Evolutionary conservation across 2,797 vertebrate species (phyloP).

Genomic region (Denticeps clupeoides): DNA sequence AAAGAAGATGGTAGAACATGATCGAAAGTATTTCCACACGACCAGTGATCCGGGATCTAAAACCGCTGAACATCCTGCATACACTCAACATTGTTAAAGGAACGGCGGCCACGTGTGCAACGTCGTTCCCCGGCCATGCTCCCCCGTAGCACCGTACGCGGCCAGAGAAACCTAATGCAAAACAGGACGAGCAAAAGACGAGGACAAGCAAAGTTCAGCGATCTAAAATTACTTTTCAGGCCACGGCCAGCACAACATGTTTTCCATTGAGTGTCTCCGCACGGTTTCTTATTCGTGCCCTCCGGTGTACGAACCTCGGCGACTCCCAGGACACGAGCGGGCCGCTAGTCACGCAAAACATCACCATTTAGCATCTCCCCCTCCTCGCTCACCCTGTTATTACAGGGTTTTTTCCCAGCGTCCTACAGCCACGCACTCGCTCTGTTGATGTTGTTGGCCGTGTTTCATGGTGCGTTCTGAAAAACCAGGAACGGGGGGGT

Average conservation of each 20-base stretch:
- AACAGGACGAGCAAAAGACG: slow-evolving; percentile 54
- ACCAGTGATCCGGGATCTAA: not conserved
- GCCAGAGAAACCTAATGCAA: slow-evolving; percentile 48
- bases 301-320: slow-evolving; percentile 54
- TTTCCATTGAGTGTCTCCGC: slow-evolving; percentile 52
- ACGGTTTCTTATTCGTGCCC: slow-evolving; percentile 49
- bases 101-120: no score
- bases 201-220: slow-evolving; percentile 53
- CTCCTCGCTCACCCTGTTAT: slow-evolving; percentile 63
- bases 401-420: slow-evolving; percentile 52
- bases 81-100: no score
- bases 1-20: not conserved
- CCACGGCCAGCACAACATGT: slow-evolving; percentile 45
- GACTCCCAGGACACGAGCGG: slow-evolving; percentile 54
- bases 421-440: slow-evolving; percentile 59
- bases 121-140: no score
- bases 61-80: no score
- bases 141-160: no score
- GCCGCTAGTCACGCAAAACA: slow-evolving; percentile 61
- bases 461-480: slow-evolving; percentile 38
- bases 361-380: slow-evolving; percentile 47
- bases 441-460: slow-evolving; percentile 54
- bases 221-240: slow-evolving; percentile 57
- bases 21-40: slow-evolving; percentile 1
- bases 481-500: slow-evolving; percentile 16